Evolutionary conservation across 2,113 vertebrate genomes (phyloP), one percentile per base, ranked within the genome.

Genomic region (Lota lota): DNA sequence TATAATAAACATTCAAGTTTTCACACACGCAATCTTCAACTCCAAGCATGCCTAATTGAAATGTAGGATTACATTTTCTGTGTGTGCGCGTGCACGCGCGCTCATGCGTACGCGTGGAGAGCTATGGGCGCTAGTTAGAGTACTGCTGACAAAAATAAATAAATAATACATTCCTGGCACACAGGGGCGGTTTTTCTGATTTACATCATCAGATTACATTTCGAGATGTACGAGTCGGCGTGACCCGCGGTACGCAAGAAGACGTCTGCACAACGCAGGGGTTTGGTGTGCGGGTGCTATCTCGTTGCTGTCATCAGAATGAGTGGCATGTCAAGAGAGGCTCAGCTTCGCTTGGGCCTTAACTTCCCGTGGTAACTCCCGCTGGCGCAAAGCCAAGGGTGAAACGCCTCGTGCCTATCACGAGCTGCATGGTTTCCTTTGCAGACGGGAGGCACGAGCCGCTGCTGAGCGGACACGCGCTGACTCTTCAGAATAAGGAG

Each of bases 401-500:
- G 5, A 53, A 50, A 22, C 17, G 54, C 58, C 69, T 64, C 59
- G 54, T 33, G 18, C 53, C 19, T 20, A 69, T 63, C 67, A 73
- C 60, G 69, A 68, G 69, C 40, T 47, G 40, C 28, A 33, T 79
- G 67, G 66, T 75, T 80, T 77, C 73, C 57, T 69, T 61, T 73
- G 79, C 70, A 75, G 75, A 81, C 79, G 24, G 20, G 68, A 86
- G 78, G 78, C 86, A 83, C 83, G 82, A 80, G 79, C 83, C 53
- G 59, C 74, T 69, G 73, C 74, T 80, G 82, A 73, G 47, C 61
- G 77, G 73, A 79, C 86, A 81, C 85, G 79, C 84, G 79, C 85
- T 81, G 84, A 87, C 81, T 86, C 75, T 70, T 83, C 83, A 79
- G 67, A 87, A 87, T 74, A 70, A 85, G 71, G 77, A 72, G 74